A percentile compares a stretch with the other conserved stretches of the same genome.
These are phyloP conservation scores for Turdus rufiventris DNA, from an alignment of 2,113 vertebrate genomes.

Conservation along the genomic window DNA sequence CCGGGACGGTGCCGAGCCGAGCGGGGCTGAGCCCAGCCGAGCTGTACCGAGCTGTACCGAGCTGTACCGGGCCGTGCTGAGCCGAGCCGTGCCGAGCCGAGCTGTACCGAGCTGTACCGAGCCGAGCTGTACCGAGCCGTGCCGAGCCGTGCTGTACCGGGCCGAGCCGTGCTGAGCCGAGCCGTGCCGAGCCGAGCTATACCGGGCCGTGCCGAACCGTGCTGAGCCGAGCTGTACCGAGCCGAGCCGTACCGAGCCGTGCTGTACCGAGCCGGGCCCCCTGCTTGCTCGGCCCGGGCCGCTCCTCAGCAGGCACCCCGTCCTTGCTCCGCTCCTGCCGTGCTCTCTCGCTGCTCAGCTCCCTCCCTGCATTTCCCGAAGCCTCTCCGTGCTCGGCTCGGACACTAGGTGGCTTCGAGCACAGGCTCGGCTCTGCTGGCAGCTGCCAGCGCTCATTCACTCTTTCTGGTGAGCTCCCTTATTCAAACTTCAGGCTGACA, in stretches of 20 bases:
- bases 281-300: background rate
- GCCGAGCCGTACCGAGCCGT: too few species aligned
- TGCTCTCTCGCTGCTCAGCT: background rate
- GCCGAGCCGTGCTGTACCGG: too few species aligned
- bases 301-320: fast-evolving
- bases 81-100: too few species aligned
- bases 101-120: too few species aligned
- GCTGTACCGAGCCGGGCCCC: too few species aligned
- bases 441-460: background rate
- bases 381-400: background rate
- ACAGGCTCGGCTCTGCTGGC: conserved; percentile 5
- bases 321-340: background rate
- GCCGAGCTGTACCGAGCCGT: too few species aligned
- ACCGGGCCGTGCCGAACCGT: too few species aligned
- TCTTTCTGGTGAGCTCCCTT: conserved; percentile 43
- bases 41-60: too few species aligned
- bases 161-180: too few species aligned
- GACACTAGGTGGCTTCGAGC: conserved; percentile 77
- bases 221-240: too few species aligned
- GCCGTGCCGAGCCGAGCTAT: too few species aligned
- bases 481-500: background rate
- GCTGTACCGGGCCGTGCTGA: background rate
- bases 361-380: background rate
- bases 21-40: too few species aligned
- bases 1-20: background rate